Conservation (phyloP, 1,140 invertebrate species). For the Temnothorax nylanderi region DNA sequence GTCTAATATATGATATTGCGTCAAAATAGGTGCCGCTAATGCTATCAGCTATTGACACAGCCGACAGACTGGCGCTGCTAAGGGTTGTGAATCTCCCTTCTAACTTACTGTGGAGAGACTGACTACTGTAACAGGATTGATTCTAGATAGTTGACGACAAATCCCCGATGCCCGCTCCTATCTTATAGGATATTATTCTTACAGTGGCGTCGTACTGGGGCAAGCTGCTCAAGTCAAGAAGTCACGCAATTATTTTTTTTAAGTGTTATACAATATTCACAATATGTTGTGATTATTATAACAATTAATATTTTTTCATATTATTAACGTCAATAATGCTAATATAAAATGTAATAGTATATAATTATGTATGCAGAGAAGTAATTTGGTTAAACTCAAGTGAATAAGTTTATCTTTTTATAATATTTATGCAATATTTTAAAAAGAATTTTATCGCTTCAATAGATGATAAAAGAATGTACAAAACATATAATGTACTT, state of each 20-base stretch:
- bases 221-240: neutral
- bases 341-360: neutral
- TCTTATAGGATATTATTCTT: conserved; percentile 68
- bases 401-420: neutral
- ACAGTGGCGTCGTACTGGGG: conserved; percentile 53
- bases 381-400: neutral
- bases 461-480: neutral
- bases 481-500: neutral
- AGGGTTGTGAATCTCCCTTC: conserved; percentile 65
- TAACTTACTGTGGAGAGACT: conserved; percentile 59
- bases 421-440: neutral
- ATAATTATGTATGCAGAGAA: neutral
- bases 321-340: neutral
- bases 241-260: neutral
- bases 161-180: conserved; percentile 71
- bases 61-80: conserved; percentile 66
- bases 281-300: neutral
- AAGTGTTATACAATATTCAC: neutral
- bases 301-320: neutral
- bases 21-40: conserved; percentile 72
- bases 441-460: neutral
- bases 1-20: conserved; percentile 65
- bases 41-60: conserved; percentile 78
- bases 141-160: conserved; percentile 80
- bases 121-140: conserved; percentile 78